phyloP scores from a whole-genome alignment of 2,113 vertebrate species.

The Takifugu flavidus region DNA sequence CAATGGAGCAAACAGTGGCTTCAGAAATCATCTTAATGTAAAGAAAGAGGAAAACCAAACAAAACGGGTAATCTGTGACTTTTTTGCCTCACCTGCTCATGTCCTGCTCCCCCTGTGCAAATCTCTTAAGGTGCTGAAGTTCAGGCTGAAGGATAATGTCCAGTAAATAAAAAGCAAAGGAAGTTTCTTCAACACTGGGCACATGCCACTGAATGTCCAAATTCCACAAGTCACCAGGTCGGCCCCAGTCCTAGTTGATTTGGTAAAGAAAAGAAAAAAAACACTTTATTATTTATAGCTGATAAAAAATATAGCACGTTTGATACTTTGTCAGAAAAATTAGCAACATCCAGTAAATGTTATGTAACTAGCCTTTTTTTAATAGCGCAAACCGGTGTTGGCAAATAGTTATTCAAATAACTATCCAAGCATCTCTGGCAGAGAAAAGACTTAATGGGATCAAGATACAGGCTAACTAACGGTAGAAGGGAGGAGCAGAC shows the following conservation, averaged over 20 bases:
- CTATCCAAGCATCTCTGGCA: neutral
- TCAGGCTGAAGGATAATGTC: constrained; percentile 93
- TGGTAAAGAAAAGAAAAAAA: neutral
- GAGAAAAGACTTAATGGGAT: constrained; percentile 39
- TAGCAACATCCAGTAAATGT: too few species aligned
- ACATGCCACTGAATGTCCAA: constrained; percentile 95
- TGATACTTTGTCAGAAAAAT: too few species aligned
- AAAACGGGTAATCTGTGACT: neutral
- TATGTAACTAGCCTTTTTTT: neutral
- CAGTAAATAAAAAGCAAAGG: constrained; percentile 86
- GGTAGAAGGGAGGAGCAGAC: constrained; percentile 9
- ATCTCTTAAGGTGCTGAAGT: constrained; percentile 82
- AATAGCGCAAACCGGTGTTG: neutral
- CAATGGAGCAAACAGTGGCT: neutral
- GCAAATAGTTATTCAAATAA: neutral
- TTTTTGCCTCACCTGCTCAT: constrained; percentile 82
- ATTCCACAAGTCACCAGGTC: constrained; percentile 92
- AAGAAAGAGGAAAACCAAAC: neutral
- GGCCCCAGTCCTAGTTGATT: constrained; percentile 89
- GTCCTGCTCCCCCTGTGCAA: constrained; percentile 83
- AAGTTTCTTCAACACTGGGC: constrained; percentile 84
- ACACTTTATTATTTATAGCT: neutral
- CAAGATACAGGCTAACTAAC: constrained; percentile 11
- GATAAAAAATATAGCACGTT: neutral
- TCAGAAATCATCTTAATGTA: neutral